Conservation (phyloP, 2,888 invertebrate genomes). For the Diplolepis rosae region DNA sequence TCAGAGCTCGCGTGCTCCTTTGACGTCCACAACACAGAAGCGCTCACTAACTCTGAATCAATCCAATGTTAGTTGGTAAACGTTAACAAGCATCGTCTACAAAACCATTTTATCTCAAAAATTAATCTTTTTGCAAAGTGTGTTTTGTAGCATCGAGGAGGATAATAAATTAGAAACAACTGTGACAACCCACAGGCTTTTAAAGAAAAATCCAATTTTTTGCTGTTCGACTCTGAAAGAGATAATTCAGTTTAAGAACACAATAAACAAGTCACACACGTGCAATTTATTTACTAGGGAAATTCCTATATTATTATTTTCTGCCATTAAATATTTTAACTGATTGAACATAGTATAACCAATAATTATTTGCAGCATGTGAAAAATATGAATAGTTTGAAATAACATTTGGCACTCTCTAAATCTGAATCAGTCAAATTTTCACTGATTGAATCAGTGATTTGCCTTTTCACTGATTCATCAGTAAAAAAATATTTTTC, state of each 20-base stretch:
- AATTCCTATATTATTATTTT: neutral
- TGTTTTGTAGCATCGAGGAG: neutral
- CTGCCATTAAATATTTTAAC: too few species aligned
- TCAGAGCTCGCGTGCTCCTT: constrained; percentile 43
- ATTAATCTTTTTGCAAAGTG: neutral
- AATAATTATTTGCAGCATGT: too few species aligned
- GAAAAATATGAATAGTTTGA: too few species aligned
- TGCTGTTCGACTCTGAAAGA: neutral
- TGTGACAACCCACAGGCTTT: neutral
- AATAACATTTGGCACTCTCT: too few species aligned
- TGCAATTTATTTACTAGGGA: neutral
- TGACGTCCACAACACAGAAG: constrained; percentile 45
- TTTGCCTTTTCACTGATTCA: too few species aligned
- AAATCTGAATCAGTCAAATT: too few species aligned
- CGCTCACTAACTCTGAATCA: constrained; percentile 57
- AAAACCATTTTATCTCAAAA: constrained; percentile 40
- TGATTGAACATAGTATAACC: too few species aligned
- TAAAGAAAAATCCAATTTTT: neutral
- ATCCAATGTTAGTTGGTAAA: constrained; percentile 54
- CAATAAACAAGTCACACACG: neutral
- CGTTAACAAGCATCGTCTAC: constrained; percentile 56
- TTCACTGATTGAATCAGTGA: too few species aligned
- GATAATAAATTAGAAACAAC: neutral
- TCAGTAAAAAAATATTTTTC: too few species aligned
- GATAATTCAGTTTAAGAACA: neutral